Percentiles rank a stretch among this genome's conserved stretches.
These are phyloP conservation scores for Iphiclides podalirius DNA, from an alignment of 2,888 invertebrate genomes.

Conservation along the genomic window DNA sequence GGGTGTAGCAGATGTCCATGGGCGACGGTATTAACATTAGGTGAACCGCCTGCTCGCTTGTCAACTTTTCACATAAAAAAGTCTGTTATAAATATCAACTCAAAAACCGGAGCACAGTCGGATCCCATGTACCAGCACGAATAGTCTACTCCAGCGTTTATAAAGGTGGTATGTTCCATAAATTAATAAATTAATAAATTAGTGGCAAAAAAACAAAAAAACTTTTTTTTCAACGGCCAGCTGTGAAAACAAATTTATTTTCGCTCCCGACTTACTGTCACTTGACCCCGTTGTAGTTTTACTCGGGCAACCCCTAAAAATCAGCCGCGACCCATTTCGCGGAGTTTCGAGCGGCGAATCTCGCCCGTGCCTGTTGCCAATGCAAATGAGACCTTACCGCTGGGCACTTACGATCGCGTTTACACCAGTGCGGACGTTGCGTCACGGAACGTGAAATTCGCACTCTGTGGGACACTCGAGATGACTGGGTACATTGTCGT, in stretches of 20 bases:
- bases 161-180: background rate
- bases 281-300: slow-evolving; percentile 23
- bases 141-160: no score
- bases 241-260: slow-evolving; percentile 21
- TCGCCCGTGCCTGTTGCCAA: slow-evolving; percentile 52
- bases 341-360: slow-evolving; percentile 45
- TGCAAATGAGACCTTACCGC: background rate
- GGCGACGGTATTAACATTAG: no score
- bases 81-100: no score
- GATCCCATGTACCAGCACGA: no score
- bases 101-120: no score
- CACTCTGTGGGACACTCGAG: background rate
- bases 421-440: background rate
- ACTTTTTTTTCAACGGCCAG: slow-evolving; percentile 4
- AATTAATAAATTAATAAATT: slow-evolving; percentile 13
- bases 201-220: slow-evolving; percentile 7
- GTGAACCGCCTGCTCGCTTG: no score
- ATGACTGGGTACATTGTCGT: background rate
- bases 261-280: slow-evolving; percentile 14
- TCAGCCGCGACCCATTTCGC: slow-evolving; percentile 53
- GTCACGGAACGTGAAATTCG: background rate
- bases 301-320: slow-evolving; percentile 20
- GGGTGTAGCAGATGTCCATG: no score
- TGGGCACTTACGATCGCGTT: background rate
- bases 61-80: no score